phyloP scores from a whole-genome alignment of 2,113 vertebrate genomes.

The Cisticola juncidis region DNA sequence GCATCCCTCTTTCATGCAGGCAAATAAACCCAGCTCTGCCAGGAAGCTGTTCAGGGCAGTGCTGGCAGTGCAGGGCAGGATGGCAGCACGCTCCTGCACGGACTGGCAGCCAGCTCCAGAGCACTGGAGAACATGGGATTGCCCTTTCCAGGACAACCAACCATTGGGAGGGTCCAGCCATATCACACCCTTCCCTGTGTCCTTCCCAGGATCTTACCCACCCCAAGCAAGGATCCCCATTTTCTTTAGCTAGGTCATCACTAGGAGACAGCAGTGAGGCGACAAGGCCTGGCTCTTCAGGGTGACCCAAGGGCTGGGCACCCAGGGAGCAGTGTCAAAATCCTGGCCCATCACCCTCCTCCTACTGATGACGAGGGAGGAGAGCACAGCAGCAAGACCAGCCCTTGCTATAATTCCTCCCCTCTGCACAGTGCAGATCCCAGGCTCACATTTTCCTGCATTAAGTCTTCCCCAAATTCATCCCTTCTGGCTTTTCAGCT shows the following conservation, averaged over 20 bases:
- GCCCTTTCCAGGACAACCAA: background rate
- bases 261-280: background rate
- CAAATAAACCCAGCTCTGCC: fast-evolving
- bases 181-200: background rate
- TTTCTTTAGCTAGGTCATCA: background rate
- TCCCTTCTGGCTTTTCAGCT: slow-evolving; percentile 12
- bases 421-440: background rate
- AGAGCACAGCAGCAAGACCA: background rate
- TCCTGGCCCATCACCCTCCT: background rate
- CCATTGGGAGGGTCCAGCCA: background rate
- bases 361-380: background rate
- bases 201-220: background rate
- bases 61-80: background rate
- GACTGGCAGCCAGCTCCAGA: background rate
- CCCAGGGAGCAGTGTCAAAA: background rate
- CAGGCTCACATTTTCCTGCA: background rate
- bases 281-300: fast-evolving
- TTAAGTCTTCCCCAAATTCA: slow-evolving; percentile 2
- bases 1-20: background rate
- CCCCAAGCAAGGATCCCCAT: background rate
- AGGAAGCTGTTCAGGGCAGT: background rate
- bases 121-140: background rate
- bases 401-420: background rate
- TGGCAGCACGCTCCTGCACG: background rate
- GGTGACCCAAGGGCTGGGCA: background rate